Conservation (phyloP, 2,113 vertebrate species). For the Catharus minimus region DNA sequence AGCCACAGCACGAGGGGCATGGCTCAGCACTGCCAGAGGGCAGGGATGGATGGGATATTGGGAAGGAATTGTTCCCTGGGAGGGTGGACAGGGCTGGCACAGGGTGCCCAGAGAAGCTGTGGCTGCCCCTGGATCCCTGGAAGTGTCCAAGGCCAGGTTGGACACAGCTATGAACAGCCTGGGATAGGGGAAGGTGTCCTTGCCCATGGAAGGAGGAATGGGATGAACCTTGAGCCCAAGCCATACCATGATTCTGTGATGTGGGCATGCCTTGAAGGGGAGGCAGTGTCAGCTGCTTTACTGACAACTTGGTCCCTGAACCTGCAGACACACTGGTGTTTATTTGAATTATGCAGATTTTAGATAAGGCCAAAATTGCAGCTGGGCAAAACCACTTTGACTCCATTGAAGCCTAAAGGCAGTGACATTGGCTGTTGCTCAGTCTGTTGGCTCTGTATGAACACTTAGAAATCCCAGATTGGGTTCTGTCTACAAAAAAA, state of each 20-base stretch:
- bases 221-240: too few relatives aligned
- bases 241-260: not conserved
- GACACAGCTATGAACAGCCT: accelerated
- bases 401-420: not conserved
- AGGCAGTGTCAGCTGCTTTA: not conserved
- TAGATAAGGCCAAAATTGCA: not conserved
- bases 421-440: not conserved
- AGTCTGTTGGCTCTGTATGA: not conserved
- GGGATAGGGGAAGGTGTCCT: accelerated
- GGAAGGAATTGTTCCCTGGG: accelerated
- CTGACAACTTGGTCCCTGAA: not conserved
- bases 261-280: not conserved
- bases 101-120: not conserved
- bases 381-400: not conserved
- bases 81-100: not conserved
- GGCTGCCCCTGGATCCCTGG: not conserved
- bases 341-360: not conserved
- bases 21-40: not conserved
- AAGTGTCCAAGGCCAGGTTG: accelerated
- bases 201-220: not conserved
- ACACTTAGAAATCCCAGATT: not conserved
- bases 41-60: not conserved
- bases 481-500: not conserved
- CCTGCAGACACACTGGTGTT: not conserved
- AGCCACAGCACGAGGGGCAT: not conserved